Base-by-base conservation (phyloP, 2,888 invertebrate species). In the Matsumyia berberina region DNA sequence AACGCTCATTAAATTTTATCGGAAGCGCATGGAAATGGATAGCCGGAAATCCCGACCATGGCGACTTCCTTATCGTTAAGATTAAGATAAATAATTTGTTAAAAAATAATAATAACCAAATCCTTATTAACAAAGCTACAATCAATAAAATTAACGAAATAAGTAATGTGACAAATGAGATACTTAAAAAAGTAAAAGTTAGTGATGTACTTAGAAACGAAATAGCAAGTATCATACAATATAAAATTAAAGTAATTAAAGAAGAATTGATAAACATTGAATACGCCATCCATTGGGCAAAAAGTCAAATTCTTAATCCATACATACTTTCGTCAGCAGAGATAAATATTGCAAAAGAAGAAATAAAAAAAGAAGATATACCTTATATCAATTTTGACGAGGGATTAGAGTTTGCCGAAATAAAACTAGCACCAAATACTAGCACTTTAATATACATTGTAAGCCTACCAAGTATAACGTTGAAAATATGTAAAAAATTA, bases 311-410 rank as follows among this genome's bases (percentile, higher is more conserved):
- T 19, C 39, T 78, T 19, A 78, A 53, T 35, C 64, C 64, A 0
- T 29, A 74, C 7, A 74, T 85, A 9, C 12, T 79, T 7, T 66
- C 51, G 12, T 67, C 60, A 35, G 24, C 46, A 2, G 67, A 78
- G 49, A 49, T 83, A 24, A 62, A 39, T 17, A 29, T 62, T 33
- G 37, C 49, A 57, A 19, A 57, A 29, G 33, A 55, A 24, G 72
- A 53, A 31, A 46, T 80, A 15, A 72, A 86, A 49, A 55, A 66
- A 60, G 51, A 62, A 49, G 39, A 53, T 15, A 51, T 80, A 9
- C 76, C 72, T 4, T 86, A 76, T 44, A 9, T 31, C 17, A 85
- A 81, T n/a, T 17, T 78, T 9, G 80, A 85, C 66, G 77, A 86
- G 37, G 83, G 80, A 55, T 29, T 86, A 29, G 69, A 85, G 51